A percentile compares a stretch with the other conserved stretches of the same genome.
These are phyloP conservation scores for Mastomys natalensis DNA, from an alignment of 2,113 vertebrate genomes.

Conservation along the genomic window DNA sequence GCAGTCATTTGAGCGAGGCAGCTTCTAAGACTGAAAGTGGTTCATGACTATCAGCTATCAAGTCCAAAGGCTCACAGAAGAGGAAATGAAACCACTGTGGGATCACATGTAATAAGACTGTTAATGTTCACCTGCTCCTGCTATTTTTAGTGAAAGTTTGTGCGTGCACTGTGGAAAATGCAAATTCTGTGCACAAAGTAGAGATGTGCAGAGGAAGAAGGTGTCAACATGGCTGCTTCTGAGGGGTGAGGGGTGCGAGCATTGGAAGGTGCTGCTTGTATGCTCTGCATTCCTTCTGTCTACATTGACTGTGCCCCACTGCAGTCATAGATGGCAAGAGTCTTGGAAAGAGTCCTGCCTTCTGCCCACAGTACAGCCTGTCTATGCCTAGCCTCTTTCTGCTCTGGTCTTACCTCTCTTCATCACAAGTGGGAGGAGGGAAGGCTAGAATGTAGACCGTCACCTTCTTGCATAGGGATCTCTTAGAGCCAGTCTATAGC, in stretches of 20 bases:
- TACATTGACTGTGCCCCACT: not conserved
- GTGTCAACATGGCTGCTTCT: not conserved
- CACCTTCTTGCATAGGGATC: not conserved
- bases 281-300: not conserved
- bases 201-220: not conserved
- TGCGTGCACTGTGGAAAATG: not conserved
- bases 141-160: constrained; percentile 32
- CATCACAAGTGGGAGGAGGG: not conserved
- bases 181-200: not conserved
- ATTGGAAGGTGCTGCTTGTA: not conserved
- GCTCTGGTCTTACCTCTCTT: not conserved
- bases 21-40: not conserved
- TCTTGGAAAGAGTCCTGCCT: not conserved
- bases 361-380: not conserved
- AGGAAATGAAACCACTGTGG: constrained; percentile 9
- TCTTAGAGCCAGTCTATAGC: not conserved
- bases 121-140: not conserved
- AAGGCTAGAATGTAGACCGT: not conserved
- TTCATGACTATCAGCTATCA: not conserved
- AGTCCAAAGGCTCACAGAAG: not conserved
- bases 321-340: not conserved
- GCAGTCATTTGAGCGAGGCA: not conserved
- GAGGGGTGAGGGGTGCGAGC: not conserved
- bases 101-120: not conserved
- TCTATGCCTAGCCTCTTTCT: not conserved